These are phyloP conservation scores for Andricus quercusramuli DNA, from an alignment of 2,888 invertebrate genomes.

Conservation along the genomic window DNA sequence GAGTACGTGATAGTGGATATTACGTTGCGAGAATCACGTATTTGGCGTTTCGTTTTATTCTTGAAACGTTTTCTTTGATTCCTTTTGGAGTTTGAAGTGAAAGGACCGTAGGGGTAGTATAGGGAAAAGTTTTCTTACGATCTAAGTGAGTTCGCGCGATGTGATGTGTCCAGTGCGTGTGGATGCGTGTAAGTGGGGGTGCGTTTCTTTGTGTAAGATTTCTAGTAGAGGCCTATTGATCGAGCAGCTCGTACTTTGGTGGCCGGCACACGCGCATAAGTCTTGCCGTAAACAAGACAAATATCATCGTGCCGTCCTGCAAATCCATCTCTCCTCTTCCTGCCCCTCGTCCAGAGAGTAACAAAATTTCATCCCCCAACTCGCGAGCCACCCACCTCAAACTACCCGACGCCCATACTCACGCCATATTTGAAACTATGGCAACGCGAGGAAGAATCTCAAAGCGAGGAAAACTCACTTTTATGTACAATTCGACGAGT, in stretches of 20 bases:
- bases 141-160: slow-evolving; percentile 42
- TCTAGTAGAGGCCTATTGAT: slow-evolving; percentile 77
- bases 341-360: slow-evolving; percentile 56
- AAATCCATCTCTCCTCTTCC: slow-evolving; percentile 67
- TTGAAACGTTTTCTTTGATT: slow-evolving; percentile 14
- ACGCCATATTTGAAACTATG: slow-evolving; percentile 59
- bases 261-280: slow-evolving; percentile 75
- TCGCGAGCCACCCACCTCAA: slow-evolving; percentile 36
- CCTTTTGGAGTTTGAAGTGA: slow-evolving; percentile 33
- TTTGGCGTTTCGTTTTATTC: slow-evolving; percentile 36
- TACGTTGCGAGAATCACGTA: slow-evolving; percentile 33
- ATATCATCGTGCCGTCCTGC: slow-evolving; percentile 76
- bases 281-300: slow-evolving; percentile 78
- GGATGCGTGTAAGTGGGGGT: slow-evolving; percentile 53
- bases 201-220: slow-evolving; percentile 66
- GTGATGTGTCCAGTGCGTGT: slow-evolving; percentile 18
- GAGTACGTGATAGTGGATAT: slow-evolving; percentile 27
- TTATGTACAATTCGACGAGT: slow-evolving; percentile 32
- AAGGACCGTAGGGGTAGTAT: slow-evolving; percentile 6
- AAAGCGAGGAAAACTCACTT: slow-evolving; percentile 40
- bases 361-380: slow-evolving; percentile 43
- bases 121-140: slow-evolving; percentile 33
- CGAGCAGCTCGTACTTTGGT: slow-evolving; percentile 56
- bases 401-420: slow-evolving; percentile 48
- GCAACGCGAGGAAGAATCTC: slow-evolving; percentile 50